Base-by-base conservation (phyloP, 1,140 invertebrate species). In the Magallana angulata region DNA sequence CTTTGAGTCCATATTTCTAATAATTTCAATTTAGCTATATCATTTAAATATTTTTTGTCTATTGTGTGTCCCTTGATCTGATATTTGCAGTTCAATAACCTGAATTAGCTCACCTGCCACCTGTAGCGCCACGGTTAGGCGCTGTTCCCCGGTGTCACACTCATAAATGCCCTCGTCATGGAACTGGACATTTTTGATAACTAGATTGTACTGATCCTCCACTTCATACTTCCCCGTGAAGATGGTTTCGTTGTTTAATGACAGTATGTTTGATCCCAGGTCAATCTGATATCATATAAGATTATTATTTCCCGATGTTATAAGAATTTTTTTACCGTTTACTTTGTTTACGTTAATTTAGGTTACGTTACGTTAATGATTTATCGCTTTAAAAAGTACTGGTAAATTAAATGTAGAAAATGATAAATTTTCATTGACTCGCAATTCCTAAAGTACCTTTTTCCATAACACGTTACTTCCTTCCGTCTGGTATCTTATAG, bases 81-180 rank as follows among this genome's bases (percentile, higher is more conserved):
- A 48, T 48, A 48, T 5, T 48, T 48, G 5, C 36, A 48, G 24
- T 48, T 48, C 0, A 48, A 48, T 48, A 48, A 5, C 36, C 36
- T 5, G 36, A 57, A 30, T 57, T 9, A 7, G 14, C 81, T 18
- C 57, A 82, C 81, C 81, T 82, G 57, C 48, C 36, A 82, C 48
- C 57, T 57, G 48, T 58, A 82, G 16, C 4, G 81, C 48, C 81
- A 82, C 56, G 12, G 56, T 57, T 6, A 82, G 56, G n/a, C 81
- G 48, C 16, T 82, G 56, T 24, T 82, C 81, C 6, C 81, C 81
- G 16, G 81, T 82, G 57, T 82, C 81, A 58, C 81, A 82, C 57
- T 82, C 81, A 16, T 82, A 82, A 3, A 57, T 8, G 4, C 81
- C 81, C 48, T 82, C 81, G 48, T 82, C 81, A 9, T 57, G 56